Evolutionary conservation across 2,888 invertebrate genomes (phyloP), one percentile per base, ranked within the genome.

Genomic region (Polyploca ridens): DNA sequence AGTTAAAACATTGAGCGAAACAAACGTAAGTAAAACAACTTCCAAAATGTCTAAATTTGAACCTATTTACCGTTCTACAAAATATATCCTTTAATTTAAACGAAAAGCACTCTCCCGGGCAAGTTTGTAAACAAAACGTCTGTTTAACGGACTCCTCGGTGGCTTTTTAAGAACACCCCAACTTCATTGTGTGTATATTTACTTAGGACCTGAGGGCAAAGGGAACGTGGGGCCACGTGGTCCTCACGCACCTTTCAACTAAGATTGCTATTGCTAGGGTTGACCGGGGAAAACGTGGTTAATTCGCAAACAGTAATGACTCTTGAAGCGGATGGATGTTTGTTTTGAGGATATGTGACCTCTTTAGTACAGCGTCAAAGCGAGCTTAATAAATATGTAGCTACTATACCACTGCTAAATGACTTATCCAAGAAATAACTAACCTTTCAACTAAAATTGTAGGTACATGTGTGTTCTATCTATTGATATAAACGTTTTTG

Each of bases 191-290:
- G 54, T 54, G 16, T 19, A 54, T 54, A 54, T 54, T 54, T 54
- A 54, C 54, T 54, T 54, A 54, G 54, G 54, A 54, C 54, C 54
- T 14, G 19, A 54, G 54, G 54, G 54, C 46, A 46, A 46, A 46
- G 54, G 10, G 49, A 49, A 49, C 16, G 10, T 38, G 38, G 16
- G 54, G 54, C 10, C 49, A 49, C 49, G 16, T 49, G 54, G 19
- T 8, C 16, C 16, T 19, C 5, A 19, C n/a, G 19, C 54, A 54
- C 54, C 54, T 19, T 54, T 54, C 54, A 54, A 54, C 54, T 54
- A 54, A 10, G 16, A 54, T 19, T 54, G 19, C 54, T n/a, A 54
- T 54, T 54, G 19, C 54, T 19, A 54, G 54, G 46, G 46, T 46
- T 46, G n/a, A 46, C 54, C 16, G 8, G 8, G 54, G 11, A 16